Percentiles rank a stretch among this genome's conserved stretches.
These are phyloP conservation scores for Heliconius hermathena DNA, from an alignment of 1,140 invertebrate genomes.

Conservation along the genomic window DNA sequence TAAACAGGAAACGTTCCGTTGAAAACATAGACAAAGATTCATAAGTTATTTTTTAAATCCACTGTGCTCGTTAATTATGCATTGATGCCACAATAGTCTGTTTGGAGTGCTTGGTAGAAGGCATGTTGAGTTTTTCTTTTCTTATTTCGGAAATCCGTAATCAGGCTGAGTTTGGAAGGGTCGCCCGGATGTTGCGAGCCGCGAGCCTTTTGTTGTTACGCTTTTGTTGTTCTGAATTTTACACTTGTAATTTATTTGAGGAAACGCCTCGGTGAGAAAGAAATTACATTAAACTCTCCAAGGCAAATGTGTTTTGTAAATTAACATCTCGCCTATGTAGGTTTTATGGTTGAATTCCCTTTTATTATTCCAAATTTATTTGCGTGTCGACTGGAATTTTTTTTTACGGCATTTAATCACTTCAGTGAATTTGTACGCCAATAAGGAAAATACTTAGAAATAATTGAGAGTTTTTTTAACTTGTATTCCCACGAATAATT, in stretches of 20 bases:
- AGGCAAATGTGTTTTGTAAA: slow-evolving; percentile 80
- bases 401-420: slow-evolving; percentile 35
- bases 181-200: slow-evolving; percentile 78
- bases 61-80: slow-evolving; percentile 43
- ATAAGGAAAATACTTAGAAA: slow-evolving; percentile 19
- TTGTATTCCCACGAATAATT: slow-evolving; percentile 11
- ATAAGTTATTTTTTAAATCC: slow-evolving; percentile 38
- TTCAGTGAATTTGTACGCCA: slow-evolving; percentile 31
- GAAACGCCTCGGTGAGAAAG: slow-evolving; percentile 78
- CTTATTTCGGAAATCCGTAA: slow-evolving; percentile 79
- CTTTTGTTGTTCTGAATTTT: slow-evolving; percentile 81
- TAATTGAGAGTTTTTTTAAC: slow-evolving; percentile 16
- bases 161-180: slow-evolving; percentile 80
- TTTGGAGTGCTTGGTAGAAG: slow-evolving; percentile 63
- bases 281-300: slow-evolving; percentile 79
- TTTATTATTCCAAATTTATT: slow-evolving; percentile 42
- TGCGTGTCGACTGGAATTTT: slow-evolving; percentile 29
- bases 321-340: slow-evolving; percentile 70
- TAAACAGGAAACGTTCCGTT: slow-evolving; percentile 63
- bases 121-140: slow-evolving; percentile 71
- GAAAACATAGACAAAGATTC: slow-evolving; percentile 55
- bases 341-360: slow-evolving; percentile 54
- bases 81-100: slow-evolving; percentile 57
- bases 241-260: slow-evolving; percentile 82
- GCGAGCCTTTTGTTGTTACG: slow-evolving; percentile 80